Conservation (phyloP, 2,888 invertebrate species). For the Exocentrus adspersus region DNA sequence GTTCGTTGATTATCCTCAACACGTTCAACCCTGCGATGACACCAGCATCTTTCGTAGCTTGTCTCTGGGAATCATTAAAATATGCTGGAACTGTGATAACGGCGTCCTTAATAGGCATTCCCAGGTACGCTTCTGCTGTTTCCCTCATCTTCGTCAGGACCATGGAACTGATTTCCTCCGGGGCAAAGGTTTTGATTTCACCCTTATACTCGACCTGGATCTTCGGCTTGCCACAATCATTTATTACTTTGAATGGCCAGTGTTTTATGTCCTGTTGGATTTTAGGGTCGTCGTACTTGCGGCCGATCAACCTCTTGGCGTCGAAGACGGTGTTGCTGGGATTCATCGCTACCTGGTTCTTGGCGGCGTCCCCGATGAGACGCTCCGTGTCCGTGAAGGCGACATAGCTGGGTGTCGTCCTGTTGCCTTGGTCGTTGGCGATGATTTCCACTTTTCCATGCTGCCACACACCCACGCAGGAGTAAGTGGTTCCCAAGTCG, state of each 20-base stretch:
- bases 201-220: slow-evolving; percentile 75
- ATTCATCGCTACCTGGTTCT: slow-evolving; percentile 77
- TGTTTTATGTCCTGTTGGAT: slow-evolving; percentile 83
- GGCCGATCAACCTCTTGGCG: slow-evolving; percentile 81
- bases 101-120: slow-evolving; percentile 69
- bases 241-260: slow-evolving; percentile 83
- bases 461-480: slow-evolving; percentile 18
- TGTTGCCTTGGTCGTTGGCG: slow-evolving; percentile 68
- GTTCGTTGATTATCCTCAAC: slow-evolving; percentile 83
- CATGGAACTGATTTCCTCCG: slow-evolving; percentile 79
- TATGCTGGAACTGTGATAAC: slow-evolving; percentile 47
- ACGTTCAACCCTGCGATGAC: slow-evolving; percentile 72
- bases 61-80: slow-evolving; percentile 74
- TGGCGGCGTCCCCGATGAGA: slow-evolving; percentile 75
- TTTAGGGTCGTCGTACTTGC: slow-evolving; percentile 77
- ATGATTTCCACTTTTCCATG: slow-evolving; percentile 16
- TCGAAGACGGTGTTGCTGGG: slow-evolving; percentile 77
- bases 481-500: slow-evolving; percentile 21
- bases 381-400: slow-evolving; percentile 77
- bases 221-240: slow-evolving; percentile 73
- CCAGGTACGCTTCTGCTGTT: slow-evolving; percentile 57
- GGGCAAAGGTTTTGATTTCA: slow-evolving; percentile 71
- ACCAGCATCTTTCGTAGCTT: slow-evolving; percentile 85
- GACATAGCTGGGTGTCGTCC: slow-evolving; percentile 85
- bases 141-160: slow-evolving; percentile 63